Conservation (phyloP, 2,888 invertebrate genomes). For the Mesochorus sp. region DNA sequence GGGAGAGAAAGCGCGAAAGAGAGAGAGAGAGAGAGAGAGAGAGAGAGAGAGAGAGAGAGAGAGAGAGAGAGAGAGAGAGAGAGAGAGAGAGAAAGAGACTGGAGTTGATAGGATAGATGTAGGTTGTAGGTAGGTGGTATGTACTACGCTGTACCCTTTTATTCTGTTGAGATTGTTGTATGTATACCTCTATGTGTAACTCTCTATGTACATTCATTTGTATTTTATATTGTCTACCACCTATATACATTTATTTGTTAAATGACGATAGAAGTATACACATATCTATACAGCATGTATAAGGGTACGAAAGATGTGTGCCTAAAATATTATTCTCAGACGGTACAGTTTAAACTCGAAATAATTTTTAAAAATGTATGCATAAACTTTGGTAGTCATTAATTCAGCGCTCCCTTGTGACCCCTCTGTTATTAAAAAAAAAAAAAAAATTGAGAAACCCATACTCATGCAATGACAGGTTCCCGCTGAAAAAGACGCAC, state of each 20-base stretch:
- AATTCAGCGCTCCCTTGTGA: background rate
- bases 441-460: slow-evolving; percentile 22
- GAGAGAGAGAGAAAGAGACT: background rate
- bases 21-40: slow-evolving; percentile 31
- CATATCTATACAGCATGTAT: background rate
- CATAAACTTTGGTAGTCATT: background rate
- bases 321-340: no score
- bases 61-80: slow-evolving; percentile 20
- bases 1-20: background rate
- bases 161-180: slow-evolving; percentile 28
- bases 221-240: slow-evolving; percentile 10
- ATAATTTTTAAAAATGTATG: background rate
- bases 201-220: slow-evolving; percentile 2
- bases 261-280: slow-evolving; percentile 9
- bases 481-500: slow-evolving; percentile 32
- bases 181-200: no score
- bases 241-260: background rate
- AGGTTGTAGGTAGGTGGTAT: slow-evolving; percentile 25
- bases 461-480: background rate
- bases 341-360: no score
- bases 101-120: slow-evolving; percentile 58
- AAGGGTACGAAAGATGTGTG: background rate
- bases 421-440: slow-evolving; percentile 40
- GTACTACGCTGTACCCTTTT: slow-evolving; percentile 47
- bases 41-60: slow-evolving; percentile 1